These are phyloP conservation scores for Catharus fuscescens DNA, from an alignment of 2,113 vertebrate species.

Conservation along the genomic window DNA sequence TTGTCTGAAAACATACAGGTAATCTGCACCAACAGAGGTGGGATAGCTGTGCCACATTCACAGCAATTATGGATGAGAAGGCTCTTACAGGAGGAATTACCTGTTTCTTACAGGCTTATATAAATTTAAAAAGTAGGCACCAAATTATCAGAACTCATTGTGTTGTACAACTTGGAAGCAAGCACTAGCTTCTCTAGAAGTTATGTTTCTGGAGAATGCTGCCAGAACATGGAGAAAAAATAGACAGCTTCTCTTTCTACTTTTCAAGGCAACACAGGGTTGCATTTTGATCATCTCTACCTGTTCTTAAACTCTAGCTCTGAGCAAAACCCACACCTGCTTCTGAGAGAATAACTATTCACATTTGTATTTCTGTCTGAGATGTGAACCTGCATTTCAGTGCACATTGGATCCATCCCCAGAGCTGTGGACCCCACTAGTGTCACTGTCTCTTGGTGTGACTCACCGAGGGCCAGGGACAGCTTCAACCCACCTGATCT, in stretches of 20 bases:
- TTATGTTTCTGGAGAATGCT: neutral
- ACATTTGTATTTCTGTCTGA: neutral
- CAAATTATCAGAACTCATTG: neutral
- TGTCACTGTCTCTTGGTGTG: neutral
- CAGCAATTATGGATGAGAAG: neutral
- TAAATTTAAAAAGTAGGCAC: neutral
- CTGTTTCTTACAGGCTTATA: neutral
- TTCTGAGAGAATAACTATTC: neutral
- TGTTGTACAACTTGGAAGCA: neutral
- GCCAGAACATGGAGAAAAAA: neutral
- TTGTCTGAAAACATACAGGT: neutral
- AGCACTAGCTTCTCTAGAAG: neutral
- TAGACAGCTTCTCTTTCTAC: neutral
- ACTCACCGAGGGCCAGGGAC: rapidly evolving
- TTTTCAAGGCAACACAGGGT: neutral
- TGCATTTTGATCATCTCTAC: neutral
- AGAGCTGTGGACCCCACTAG: rapidly evolving
- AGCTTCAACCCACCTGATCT: neutral
- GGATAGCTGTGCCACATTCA: neutral
- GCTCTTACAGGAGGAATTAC: neutral
- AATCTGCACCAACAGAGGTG: neutral
- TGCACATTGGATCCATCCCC: neutral
- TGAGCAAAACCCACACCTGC: neutral
- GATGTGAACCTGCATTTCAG: neutral
- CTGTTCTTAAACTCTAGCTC: neutral